Percentiles rank a stretch among this genome's conserved stretches.
Conservation (phyloP, 23 tunicate genomes). For the Ciona savignyi region DNA sequence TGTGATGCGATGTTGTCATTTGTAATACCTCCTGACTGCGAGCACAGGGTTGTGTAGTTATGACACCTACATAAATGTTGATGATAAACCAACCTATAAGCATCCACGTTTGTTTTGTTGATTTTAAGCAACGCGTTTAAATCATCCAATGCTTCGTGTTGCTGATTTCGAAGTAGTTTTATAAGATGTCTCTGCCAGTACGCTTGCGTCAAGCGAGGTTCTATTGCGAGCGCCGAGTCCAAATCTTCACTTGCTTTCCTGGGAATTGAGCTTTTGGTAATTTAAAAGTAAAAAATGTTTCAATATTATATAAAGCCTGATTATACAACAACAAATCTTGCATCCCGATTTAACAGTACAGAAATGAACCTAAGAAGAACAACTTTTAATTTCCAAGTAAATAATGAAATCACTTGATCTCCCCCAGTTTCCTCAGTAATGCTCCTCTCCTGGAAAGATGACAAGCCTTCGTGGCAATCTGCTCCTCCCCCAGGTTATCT, state of each 20-base stretch:
- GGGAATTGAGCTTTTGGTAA: background rate
- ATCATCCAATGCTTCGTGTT: slow-evolving; percentile 87
- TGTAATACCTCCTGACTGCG: no score
- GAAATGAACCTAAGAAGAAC: no score
- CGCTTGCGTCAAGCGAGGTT: slow-evolving; percentile 53
- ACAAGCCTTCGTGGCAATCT: slow-evolving; percentile 41
- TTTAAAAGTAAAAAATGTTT: no score
- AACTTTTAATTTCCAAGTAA: no score
- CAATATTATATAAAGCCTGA: no score
- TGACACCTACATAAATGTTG: no score
- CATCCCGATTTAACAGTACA: no score
- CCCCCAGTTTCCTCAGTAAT: slow-evolving; percentile 72
- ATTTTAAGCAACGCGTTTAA: slow-evolving; percentile 57
- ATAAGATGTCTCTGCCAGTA: slow-evolving; percentile 96
- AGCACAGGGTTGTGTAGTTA: no score
- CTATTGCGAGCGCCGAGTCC: slow-evolving; percentile 46
- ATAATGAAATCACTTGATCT: slow-evolving; percentile 42
- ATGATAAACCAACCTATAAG: slow-evolving; percentile 52
- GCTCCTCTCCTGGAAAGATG: slow-evolving; percentile 54
- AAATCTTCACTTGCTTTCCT: slow-evolving; percentile 57
- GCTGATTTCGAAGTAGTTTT: slow-evolving; percentile 29
- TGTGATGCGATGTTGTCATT: no score
- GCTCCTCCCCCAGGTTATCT: slow-evolving; percentile 1
- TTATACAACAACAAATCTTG: no score
- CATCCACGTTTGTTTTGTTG: slow-evolving; percentile 52